Conservation (phyloP, 2,888 invertebrate species). For the Thecophora atra region DNA sequence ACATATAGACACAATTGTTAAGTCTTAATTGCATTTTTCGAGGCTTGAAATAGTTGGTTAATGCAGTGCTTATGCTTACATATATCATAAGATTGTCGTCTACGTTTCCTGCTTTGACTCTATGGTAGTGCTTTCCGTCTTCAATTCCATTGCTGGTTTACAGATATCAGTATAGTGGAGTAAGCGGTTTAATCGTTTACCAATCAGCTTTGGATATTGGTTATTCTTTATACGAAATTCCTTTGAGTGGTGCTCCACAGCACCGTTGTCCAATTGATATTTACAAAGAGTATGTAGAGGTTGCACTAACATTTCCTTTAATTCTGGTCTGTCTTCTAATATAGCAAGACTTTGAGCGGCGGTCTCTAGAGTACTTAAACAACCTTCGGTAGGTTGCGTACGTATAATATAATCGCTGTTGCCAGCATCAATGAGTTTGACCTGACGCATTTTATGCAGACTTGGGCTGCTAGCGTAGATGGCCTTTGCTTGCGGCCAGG, state of each 20-base stretch:
- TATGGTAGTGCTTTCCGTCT: neutral
- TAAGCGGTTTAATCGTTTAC: slow-evolving; percentile 76
- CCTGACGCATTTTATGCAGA: slow-evolving; percentile 79
- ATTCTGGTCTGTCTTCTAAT: slow-evolving; percentile 75
- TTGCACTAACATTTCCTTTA: slow-evolving; percentile 75
- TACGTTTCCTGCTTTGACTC: neutral
- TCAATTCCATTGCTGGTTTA: slow-evolving; percentile 42
- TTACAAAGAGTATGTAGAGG: slow-evolving; percentile 86
- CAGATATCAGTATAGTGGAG: slow-evolving; percentile 59
- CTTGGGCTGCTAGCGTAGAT: slow-evolving; percentile 85
- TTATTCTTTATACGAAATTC: slow-evolving; percentile 85
- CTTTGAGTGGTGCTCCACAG: slow-evolving; percentile 92
- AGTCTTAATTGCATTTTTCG: neutral
- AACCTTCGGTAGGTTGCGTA: slow-evolving; percentile 92
- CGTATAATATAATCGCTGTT: slow-evolving; percentile 90
- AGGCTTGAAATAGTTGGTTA: too few species aligned
- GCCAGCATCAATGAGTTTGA: slow-evolving; percentile 78
- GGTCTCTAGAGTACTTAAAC: slow-evolving; percentile 81
- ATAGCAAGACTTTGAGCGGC: slow-evolving; percentile 70
- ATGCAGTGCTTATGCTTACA: neutral
- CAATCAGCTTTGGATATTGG: slow-evolving; percentile 81
- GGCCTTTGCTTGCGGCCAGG: slow-evolving; percentile 95
- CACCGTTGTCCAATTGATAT: slow-evolving; percentile 89
- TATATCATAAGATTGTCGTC: neutral
- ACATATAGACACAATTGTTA: too few species aligned